phyloP scores from a whole-genome alignment of 2,888 invertebrate species.

The Campoplex capitator region DNA sequence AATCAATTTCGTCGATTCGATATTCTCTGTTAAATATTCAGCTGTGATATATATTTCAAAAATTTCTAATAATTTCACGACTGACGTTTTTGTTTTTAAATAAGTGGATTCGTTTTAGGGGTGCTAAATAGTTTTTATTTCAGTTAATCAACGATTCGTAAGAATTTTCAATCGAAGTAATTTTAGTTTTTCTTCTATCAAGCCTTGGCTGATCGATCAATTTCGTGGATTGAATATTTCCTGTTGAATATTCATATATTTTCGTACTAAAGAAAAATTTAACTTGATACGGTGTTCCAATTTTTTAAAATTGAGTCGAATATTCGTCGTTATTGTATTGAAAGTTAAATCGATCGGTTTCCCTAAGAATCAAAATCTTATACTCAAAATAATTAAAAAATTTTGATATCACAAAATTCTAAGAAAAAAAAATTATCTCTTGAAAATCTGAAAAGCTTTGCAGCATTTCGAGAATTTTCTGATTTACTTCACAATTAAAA shows the following conservation, averaged over 20 bases:
- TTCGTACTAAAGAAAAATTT: neutral
- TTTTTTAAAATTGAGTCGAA: neutral
- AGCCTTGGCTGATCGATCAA: constrained; percentile 16
- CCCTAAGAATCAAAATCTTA: neutral
- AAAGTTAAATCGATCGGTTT: neutral
- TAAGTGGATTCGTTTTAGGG: neutral
- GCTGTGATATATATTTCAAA: neutral
- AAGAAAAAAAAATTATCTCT: too few relatives aligned
- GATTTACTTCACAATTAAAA: too few relatives aligned
- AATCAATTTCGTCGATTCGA: neutral
- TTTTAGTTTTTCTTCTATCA: neutral
- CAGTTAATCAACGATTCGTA: too few relatives aligned
- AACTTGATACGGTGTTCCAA: neutral
- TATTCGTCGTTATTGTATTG: neutral
- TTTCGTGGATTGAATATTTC: neutral
- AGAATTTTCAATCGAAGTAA: too few relatives aligned
- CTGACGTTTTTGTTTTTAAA: neutral
- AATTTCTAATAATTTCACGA: neutral
- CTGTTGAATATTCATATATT: neutral
- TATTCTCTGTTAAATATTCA: neutral
- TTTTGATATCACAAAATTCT: too few relatives aligned
- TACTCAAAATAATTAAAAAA: neutral
- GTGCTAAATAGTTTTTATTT: too few relatives aligned
- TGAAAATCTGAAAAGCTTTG: too few relatives aligned
- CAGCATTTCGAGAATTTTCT: too few relatives aligned